Evolutionary conservation across 1,140 invertebrate species (phyloP).

Genomic region (Dolichoris vasculosae): DNA sequence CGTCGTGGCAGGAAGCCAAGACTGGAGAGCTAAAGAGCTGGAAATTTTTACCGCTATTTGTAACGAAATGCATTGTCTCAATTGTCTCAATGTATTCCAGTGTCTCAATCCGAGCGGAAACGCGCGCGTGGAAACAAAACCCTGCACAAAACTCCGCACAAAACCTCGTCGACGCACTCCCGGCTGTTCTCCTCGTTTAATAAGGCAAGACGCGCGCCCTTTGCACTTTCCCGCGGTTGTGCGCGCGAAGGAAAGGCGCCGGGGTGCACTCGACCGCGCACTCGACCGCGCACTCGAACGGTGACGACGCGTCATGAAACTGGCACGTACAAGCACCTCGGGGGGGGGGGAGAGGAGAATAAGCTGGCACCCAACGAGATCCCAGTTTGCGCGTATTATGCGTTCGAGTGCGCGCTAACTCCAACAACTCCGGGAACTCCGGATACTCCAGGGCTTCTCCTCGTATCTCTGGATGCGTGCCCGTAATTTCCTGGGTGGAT

Average conservation of each 20-base stretch:
- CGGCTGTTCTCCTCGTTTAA: neutral
- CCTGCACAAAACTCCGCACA: too few species aligned
- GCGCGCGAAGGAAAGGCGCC: too few species aligned
- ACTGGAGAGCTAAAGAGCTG: too few species aligned
- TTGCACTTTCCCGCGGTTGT: neutral
- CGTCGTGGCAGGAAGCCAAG: too few species aligned
- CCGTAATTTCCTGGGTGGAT: neutral
- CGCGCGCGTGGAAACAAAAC: too few species aligned
- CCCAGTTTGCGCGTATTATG: constrained; percentile 9
- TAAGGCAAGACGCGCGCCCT: neutral
- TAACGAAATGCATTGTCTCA: too few species aligned
- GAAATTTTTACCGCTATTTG: too few species aligned
- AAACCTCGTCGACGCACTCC: too few species aligned
- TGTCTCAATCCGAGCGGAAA: too few species aligned
- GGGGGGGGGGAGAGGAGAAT: neutral
- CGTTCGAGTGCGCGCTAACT: neutral
- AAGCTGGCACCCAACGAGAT: neutral
- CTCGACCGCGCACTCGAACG: neutral
- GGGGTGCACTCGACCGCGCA: too few species aligned
- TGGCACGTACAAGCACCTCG: neutral
- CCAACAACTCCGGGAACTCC: too few species aligned
- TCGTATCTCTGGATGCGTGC: neutral
- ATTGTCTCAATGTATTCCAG: too few species aligned
- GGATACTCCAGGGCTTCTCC: neutral
- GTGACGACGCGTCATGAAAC: neutral